These are phyloP conservation scores for Heteronetta atricapilla DNA, from an alignment of 2,113 vertebrate species.

Conservation along the genomic window DNA sequence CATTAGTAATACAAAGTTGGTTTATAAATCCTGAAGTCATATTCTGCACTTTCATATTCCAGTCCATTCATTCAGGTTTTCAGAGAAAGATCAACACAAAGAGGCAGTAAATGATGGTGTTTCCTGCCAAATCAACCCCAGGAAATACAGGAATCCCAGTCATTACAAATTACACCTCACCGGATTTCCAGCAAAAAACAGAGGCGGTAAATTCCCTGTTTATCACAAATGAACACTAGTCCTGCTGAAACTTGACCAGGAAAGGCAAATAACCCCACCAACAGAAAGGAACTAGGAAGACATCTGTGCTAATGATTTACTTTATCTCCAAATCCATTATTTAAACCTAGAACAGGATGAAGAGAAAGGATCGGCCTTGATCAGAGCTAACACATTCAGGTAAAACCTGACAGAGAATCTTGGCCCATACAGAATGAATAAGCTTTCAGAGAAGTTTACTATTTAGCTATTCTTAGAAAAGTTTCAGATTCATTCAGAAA, in stretches of 20 bases:
- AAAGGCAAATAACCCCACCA: neutral
- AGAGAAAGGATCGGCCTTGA: neutral
- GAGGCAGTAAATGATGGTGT: neutral
- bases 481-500: neutral
- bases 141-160: conserved; percentile 25
- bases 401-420: neutral
- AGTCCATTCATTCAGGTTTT: neutral
- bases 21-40: neutral
- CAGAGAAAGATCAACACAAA: neutral
- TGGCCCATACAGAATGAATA: rapidly evolving
- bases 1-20: rapidly evolving
- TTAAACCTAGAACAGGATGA: neutral
- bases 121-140: conserved; percentile 41
- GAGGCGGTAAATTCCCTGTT: neutral
- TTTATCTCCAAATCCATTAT: neutral
- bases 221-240: neutral
- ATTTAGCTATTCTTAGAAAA: neutral
- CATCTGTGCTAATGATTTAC: neutral
- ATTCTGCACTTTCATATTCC: neutral
- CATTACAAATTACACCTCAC: neutral
- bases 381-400: rapidly evolving
- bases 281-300: neutral
- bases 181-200: neutral
- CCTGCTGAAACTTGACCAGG: neutral
- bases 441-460: neutral